Conservation (phyloP, 1,140 invertebrate genomes). For the Stenopsyche tienmushanensis region DNA sequence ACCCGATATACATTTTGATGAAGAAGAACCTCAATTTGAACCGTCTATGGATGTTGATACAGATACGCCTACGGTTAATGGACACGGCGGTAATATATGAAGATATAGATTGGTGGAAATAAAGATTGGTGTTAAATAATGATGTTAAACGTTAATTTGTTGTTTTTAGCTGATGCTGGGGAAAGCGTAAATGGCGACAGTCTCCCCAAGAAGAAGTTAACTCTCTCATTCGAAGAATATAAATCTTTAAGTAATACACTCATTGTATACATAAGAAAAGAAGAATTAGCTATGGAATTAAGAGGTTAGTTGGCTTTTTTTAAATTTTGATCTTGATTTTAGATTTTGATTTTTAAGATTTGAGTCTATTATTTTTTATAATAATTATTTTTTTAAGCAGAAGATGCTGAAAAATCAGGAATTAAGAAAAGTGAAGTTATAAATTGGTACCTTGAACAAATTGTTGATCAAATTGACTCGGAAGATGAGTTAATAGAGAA, state of each 20-base stretch:
- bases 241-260: conserved; percentile 90
- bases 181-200: too few relatives aligned
- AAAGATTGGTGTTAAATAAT: conserved; percentile 10
- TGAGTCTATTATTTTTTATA: too few relatives aligned
- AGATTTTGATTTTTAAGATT: too few relatives aligned
- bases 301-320: too few relatives aligned
- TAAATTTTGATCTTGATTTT: too few relatives aligned
- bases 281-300: conserved; percentile 68
- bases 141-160: not conserved
- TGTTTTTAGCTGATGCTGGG: conserved; percentile 4
- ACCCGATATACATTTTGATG: conserved; percentile 93
- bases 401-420: conserved; percentile 57
- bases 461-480: conserved; percentile 83
- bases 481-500: conserved; percentile 89
- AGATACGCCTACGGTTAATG: conserved; percentile 47
- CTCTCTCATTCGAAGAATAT: conserved; percentile 93
- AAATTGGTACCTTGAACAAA: conserved; percentile 92
- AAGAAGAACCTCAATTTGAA: conserved; percentile 62
- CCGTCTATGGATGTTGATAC: conserved; percentile 58
- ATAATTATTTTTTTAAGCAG: conserved; percentile 11
- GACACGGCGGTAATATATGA: conserved; percentile 43
- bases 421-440: conserved; percentile 82
- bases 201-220: conserved; percentile 76
- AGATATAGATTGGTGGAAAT: not conserved
- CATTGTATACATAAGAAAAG: conserved; percentile 82